Evolutionary conservation across 2,113 vertebrate species (phyloP), one percentile per base, ranked within the genome.

Genomic region (Alaudala cheleensis): DNA sequence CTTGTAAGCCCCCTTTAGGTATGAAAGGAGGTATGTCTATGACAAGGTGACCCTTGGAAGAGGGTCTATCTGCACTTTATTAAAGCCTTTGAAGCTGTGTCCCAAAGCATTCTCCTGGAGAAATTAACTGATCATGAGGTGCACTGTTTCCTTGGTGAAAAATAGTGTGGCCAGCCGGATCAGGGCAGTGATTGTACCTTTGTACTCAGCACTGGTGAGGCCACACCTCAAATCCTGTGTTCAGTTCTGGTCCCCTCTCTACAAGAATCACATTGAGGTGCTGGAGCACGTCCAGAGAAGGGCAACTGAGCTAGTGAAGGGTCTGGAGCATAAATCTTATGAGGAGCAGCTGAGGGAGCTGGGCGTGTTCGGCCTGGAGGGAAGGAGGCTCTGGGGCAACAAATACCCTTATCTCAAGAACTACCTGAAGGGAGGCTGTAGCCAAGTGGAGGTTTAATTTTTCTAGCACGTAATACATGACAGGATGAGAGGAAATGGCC

Each of bases 381-480:
- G 29, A 51, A 71, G 9, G 20, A 39, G 33, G 13, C 19, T 78
- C 15, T 10, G 16, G 44, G 16, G 20, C 33, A 86, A 17, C 5
- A 26, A 17, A 5, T 7, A 14, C 22, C 21, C 10, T 51, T 12
- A 18, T 26, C 11, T 65, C 65, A 58, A 26, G 28, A 57, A 9
- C 17, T 31, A 5, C n/a, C 20, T n/a, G 28, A 51, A 45, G 51
- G 33, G n/a, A 45, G 29, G 9, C 22, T 58, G 28, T 40, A 22
- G 8, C 17, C 37, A 40, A 14, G 39, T 16, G 5, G 15, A 14
- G 5, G 22, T 1, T 51, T 44, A 56, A 31, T 39, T 40, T 31
- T 65, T 71, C 28, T 40, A 0, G 0, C 33, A 31, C 1, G 4
- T n/a, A 71, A 7, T 18, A 71, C 5, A 0, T 12, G 39, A 25